Conservation (phyloP, 2,797 vertebrate species). For the Denticeps clupeoides region DNA sequence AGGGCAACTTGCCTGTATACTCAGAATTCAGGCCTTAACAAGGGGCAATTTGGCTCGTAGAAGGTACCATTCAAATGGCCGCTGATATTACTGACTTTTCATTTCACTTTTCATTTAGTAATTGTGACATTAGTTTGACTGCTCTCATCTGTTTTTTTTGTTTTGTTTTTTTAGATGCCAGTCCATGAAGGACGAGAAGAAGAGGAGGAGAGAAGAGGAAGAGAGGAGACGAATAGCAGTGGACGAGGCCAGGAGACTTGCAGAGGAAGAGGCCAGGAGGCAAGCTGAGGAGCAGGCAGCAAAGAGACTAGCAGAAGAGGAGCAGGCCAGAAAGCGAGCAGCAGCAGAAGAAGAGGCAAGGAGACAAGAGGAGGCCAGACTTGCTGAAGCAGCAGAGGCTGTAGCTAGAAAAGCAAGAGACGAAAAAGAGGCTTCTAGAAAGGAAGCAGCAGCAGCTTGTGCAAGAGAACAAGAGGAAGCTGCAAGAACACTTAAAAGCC, state of each 20-base stretch:
- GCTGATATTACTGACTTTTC: not conserved
- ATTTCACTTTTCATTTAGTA: not conserved
- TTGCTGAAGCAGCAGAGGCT: conserved; percentile 11
- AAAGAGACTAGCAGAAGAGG: conserved; percentile 20
- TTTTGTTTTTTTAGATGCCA: conserved; percentile 42
- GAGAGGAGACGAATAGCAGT: conserved; percentile 30
- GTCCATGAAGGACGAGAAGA: conserved; percentile 57
- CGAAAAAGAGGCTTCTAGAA: conserved; percentile 4
- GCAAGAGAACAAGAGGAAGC: conserved; percentile 1
- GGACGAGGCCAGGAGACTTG: conserved; percentile 30
- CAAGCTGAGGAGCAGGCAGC: conserved; percentile 26
- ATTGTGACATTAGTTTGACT: not conserved
- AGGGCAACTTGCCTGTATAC: conserved; percentile 44
- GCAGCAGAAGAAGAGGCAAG: conserved; percentile 32
- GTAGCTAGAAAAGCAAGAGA: conserved; percentile 7
- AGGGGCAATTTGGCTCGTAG: conserved; percentile 75
- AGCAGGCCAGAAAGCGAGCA: conserved; percentile 21
- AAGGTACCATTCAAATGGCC: conserved; percentile 65
- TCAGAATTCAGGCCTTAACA: conserved; percentile 74
- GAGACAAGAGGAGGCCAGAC: conserved; percentile 7
- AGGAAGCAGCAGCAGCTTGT: conserved; percentile 8
- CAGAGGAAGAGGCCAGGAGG: conserved; percentile 21
- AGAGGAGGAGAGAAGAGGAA: conserved; percentile 43
- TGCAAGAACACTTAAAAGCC: conserved; percentile 2
- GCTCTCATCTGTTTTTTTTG: not conserved